Evolutionary conservation across 2,888 invertebrate species (phyloP).

Genomic region (Minunthozetes semirufus): DNA sequence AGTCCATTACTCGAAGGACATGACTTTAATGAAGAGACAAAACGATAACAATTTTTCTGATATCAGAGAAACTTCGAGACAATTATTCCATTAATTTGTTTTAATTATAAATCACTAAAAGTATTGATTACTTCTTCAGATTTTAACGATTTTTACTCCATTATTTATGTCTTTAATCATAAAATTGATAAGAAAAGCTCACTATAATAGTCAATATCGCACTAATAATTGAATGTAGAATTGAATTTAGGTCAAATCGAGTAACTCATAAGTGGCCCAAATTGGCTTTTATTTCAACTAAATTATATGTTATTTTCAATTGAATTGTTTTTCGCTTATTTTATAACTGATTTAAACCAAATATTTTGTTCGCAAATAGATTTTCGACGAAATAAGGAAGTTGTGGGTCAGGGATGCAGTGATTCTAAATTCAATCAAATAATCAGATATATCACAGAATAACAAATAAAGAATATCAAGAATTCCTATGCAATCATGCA

Average conservation of each 20-base stretch:
- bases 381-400: background rate
- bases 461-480: background rate
- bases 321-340: background rate
- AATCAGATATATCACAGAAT: background rate
- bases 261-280: background rate
- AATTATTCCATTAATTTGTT: background rate
- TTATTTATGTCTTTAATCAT: background rate
- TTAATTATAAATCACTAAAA: background rate
- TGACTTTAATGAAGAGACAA: background rate
- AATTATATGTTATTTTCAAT: background rate
- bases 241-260: background rate
- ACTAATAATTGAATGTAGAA: background rate
- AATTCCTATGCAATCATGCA: background rate
- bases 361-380: background rate
- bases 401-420: background rate
- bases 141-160: background rate
- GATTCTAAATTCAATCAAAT: background rate
- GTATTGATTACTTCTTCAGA: background rate
- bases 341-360: no score
- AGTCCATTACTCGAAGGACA: background rate
- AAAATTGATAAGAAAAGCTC: background rate
- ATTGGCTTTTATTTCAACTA: background rate
- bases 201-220: background rate
- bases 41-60: background rate
- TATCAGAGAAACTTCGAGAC: background rate